A percentile compares a stretch with the other conserved stretches of the same genome.
Evolutionary conservation across 64 coral and sea anemone genomes (phyloP).

Genomic region (Montipora efflorescens): DNA sequence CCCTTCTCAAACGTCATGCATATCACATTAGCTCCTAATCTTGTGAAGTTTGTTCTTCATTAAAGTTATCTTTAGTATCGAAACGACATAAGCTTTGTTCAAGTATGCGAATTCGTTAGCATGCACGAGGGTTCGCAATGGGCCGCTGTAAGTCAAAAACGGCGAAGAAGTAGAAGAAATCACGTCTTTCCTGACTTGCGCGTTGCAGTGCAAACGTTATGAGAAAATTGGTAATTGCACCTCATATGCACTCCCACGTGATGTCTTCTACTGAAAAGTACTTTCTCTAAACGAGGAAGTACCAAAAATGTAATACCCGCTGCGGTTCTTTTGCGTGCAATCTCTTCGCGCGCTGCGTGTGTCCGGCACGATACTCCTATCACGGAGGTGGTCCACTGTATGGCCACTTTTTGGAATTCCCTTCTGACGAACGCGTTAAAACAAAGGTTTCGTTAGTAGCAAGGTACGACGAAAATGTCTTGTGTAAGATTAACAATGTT

Average conservation of each 20-base stretch:
- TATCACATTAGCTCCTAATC: not conserved
- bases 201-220: no score
- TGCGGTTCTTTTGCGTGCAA: not conserved
- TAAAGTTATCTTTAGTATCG: no score
- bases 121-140: no score
- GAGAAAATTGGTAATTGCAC: not conserved
- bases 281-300: no score
- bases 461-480: not conserved
- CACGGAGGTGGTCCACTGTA: not conserved
- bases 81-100: not conserved
- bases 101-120: not conserved
- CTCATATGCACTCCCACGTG: not conserved
- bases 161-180: no score
- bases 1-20: not conserved
- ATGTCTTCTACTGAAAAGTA: not conserved
- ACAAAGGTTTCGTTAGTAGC: not conserved
- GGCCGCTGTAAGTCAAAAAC: no score
- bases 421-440: not conserved
- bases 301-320: not conserved
- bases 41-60: not conserved
- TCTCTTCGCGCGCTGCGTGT: not conserved
- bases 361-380: not conserved
- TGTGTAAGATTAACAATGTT: not conserved
- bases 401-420: not conserved
- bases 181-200: no score